Evolutionary conservation across 2,888 invertebrate species (phyloP), one percentile per base, ranked within the genome.

Genomic region (Bibio marci): DNA sequence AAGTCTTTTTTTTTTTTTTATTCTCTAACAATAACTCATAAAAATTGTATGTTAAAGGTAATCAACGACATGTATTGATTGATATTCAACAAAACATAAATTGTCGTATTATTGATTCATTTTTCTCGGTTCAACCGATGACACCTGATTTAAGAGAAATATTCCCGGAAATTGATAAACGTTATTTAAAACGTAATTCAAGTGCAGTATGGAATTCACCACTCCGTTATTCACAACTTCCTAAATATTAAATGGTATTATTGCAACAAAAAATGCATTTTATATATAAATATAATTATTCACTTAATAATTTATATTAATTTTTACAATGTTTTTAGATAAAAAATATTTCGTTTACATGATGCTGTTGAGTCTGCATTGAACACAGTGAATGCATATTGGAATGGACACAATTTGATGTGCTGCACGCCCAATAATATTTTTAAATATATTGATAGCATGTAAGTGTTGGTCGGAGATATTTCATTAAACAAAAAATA

Each of bases 171-270:
- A 76, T 80, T 45, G 76, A 76, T 56, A 68, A 71, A 36, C 63
- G 63, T 35, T 64, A 69, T 30, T 62, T 80, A 49, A 73, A 75
- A 55, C 66, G 81, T 31, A 79, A 78, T 30, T 81, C 80, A 1
- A 79, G 79, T 49, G 80, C 77, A 31, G 67, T 76, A 39, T 82
- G 82, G 82, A 69, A 73, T 46, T 75, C 76, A 10, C 78, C 80
- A 34, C 79, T 79, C 2, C 59, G 72, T 32, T 73, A 69, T 52
- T 70, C 72, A 3, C 63, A 70, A 50, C 58, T 73, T 52, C 56
- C 59, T 32, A 61, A 61, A 47, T 58, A 61, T 47, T 60, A 49
- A 45, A 46, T 48, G 17, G 12, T 32, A n/a, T n/a, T n/a, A n/a
- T n/a, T n/a, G n/a, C n/a, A n/a, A n/a, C n/a, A n/a, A n/a, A n/a